Evolutionary conservation across 2,888 invertebrate species (phyloP), one percentile per base, ranked within the genome.

Genomic region (Cyaniris semiargus): DNA sequence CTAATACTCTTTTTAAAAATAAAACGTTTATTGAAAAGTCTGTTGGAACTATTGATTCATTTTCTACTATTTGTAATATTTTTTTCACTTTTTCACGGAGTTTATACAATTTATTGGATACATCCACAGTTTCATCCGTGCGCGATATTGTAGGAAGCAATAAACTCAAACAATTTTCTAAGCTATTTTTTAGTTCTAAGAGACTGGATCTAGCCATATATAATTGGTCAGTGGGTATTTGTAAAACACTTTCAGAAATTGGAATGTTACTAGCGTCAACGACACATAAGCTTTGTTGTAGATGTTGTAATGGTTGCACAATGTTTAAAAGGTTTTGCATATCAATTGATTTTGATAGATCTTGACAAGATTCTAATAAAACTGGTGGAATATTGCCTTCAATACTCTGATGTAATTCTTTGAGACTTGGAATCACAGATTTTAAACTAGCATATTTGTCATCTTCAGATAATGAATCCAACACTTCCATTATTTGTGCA

Each of bases 211-310:
- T 83, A 78, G 90, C 85, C 82, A 86, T 86, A 86, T 88, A 84
- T 86, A 90, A 82, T 84, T 84, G 87, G 81, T 90, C 90, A 80
- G 86, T 82, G 34, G 90, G 85, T 80, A 90, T 85, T 83, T 90
- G 89, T 85, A 89, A 82, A 81, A 89, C 85, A 84, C 88, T 85
- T 87, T 91, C 90, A 81, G 87, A 90, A 82, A 89, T 83, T 87
- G 90, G 89, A 89, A 92, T 90, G 87, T 91, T 89, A 83, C 82
- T 86, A 78, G 83, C 82, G 81, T 92, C 90, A 84, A 92, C 81
- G 75, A 89, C 84, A 75, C 89, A 90, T 78, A 94, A 85, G 84
- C 87, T 86, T 81, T 91, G 86, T 58, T 89, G 88, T 15, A 93
- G 81, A 79, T 90, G 89, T 80, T 88, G 88, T 85, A 93, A 87